Evolutionary conservation across 2,113 vertebrate genomes (phyloP), one percentile per base, ranked within the genome.

Genomic region (Melanotaenia duboulayi): DNA sequence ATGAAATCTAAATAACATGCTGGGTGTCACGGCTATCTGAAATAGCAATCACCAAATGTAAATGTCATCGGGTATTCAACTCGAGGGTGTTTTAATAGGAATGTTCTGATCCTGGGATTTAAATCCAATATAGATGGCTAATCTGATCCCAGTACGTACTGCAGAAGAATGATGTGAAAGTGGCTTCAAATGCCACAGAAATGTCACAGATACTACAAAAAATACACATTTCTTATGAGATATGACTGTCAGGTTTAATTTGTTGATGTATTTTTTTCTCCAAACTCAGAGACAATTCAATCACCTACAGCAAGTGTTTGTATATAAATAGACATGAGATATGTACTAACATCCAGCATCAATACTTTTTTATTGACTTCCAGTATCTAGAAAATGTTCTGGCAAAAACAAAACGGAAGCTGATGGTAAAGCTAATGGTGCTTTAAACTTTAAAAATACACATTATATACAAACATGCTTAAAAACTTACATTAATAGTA

Each of bases 121-220:
- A 76, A 83, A 89, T 79, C 79, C 72, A 87, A 86, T 84, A 84
- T 83, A 68, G 79, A 79, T 32, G 72, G 54, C 59, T 83, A 64
- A 80, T 85, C 72, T 82, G 75, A 75, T 24, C 70, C 67, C 39
- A 62, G 57, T 39, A 55, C 4, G 39, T 58, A 42, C 74, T 28
- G 76, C 58, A 52, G 16, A 65, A 50, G 60, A 68, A 54, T n/a
- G 25, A 39, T 2, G 64, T 71, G 77, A 73, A 78, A 58, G 74
- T 76, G 68, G 74, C 62, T 76, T 82, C 58, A 91, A 91, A 90
- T 91, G 87, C 77, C 91, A 88, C 56, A 69, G 71, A 92, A 92
- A 92, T 90, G 91, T 90, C 88, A 88, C 73, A 44, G 70, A 66
- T 82, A 71, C 83, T 87, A 68, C 23, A 63, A 65, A 77, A 82